Conservation (phyloP, 2,888 invertebrate species). For the Philopedon plagiatum region DNA sequence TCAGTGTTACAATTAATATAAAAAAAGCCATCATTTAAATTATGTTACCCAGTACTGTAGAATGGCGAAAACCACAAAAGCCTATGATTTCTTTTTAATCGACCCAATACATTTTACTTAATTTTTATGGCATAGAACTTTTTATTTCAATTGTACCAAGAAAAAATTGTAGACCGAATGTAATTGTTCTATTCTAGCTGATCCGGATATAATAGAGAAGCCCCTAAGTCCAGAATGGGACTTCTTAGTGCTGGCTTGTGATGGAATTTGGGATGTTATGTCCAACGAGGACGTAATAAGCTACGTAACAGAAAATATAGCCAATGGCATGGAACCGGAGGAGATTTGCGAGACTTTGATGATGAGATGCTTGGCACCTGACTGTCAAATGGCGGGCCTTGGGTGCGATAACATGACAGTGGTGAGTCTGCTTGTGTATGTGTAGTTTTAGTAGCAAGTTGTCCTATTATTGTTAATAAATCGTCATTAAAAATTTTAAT, state of each 20-base stretch:
- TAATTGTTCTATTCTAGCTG: constrained; percentile 75
- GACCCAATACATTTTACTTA: too few species aligned
- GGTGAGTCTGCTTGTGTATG: constrained; percentile 71
- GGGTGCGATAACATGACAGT: constrained; percentile 99
- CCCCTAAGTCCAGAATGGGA: constrained; percentile 93
- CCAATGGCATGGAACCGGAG: constrained; percentile 89
- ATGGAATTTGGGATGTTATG: constrained; percentile 99
- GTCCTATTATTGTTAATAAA: too few species aligned
- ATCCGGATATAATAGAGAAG: constrained; percentile 90
- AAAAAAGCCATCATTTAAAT: too few species aligned
- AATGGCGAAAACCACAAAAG: too few species aligned
- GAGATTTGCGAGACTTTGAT: constrained; percentile 97
- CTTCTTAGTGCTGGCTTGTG: constrained; percentile 96
- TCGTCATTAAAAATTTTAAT: too few species aligned
- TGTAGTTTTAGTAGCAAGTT: too few species aligned
- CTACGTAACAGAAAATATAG: constrained; percentile 89
- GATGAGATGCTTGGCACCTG: constrained; percentile 95
- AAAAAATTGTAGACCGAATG: too few species aligned
- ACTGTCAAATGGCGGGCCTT: constrained; percentile 95
- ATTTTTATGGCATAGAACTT: too few species aligned
- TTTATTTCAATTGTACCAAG: too few species aligned
- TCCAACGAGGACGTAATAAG: constrained; percentile 94
- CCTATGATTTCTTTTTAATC: too few species aligned
- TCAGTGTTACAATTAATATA: too few species aligned
- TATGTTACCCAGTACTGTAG: too few species aligned